phyloP scores from a whole-genome alignment of 92 coral and sea anemone species.

The Chrysogorgia sp. region DNA sequence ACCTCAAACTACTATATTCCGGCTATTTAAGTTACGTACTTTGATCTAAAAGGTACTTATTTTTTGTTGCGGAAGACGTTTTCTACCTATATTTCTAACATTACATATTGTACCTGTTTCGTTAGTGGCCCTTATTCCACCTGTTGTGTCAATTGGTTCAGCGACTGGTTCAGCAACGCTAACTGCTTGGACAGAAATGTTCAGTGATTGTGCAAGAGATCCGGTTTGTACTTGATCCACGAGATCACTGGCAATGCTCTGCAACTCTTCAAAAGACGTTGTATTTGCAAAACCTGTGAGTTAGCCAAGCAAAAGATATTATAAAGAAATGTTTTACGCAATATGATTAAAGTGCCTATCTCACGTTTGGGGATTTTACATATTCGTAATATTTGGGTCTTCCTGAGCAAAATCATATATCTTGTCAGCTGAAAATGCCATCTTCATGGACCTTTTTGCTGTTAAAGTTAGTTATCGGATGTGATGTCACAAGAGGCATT shows the following conservation, averaged over 20 bases:
- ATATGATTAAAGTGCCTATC: no score
- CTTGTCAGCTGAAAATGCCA: no score
- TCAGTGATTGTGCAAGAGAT: constrained; percentile 59
- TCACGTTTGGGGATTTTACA: no score
- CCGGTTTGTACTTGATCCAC: constrained; percentile 85
- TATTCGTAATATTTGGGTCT: no score
- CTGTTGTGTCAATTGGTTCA: constrained; percentile 72
- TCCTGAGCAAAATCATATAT: no score
- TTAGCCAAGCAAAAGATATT: neutral
- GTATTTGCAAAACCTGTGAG: constrained; percentile 37
- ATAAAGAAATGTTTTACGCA: neutral
- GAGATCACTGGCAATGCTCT: constrained; percentile 61
- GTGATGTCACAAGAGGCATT: no score
- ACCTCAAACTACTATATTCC: no score
- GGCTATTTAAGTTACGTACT: no score
- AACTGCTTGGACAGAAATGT: constrained; percentile 70
- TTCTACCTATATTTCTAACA: neutral
- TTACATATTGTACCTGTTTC: constrained; percentile 64
- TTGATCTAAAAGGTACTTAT: no score
- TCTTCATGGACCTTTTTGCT: no score
- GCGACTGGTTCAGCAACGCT: constrained; percentile 80
- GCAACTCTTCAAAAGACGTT: constrained; percentile 62
- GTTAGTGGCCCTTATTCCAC: constrained; percentile 79
- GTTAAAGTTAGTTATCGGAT: no score
- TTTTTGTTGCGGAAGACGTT: no score